These are phyloP conservation scores for Drosophila acutilabella DNA, from an alignment of 2,888 invertebrate species.

Conservation along the genomic window DNA sequence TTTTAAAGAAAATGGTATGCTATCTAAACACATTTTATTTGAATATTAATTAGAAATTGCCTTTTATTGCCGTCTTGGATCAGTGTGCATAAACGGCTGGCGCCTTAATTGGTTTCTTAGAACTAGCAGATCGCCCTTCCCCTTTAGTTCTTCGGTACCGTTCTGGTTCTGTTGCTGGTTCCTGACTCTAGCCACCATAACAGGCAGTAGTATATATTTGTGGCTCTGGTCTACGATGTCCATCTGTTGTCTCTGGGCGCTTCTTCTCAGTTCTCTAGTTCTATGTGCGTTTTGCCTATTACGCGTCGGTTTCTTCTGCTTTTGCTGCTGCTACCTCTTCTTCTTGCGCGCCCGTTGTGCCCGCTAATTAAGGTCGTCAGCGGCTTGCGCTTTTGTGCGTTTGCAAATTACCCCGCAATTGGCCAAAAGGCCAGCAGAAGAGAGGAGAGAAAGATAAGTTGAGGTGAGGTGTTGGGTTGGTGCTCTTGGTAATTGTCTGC, in stretches of 20 bases:
- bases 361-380: conserved; percentile 82
- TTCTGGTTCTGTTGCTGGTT: conserved; percentile 38
- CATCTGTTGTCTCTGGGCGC: conserved; percentile 6
- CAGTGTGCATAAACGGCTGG: conserved; percentile 60
- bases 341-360: conserved; percentile 40
- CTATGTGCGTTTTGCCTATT: conserved; percentile 66
- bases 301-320: conserved; percentile 37
- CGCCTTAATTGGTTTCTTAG: conserved; percentile 78
- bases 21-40: neutral
- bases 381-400: conserved; percentile 70
- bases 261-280: conserved; percentile 24
- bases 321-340: conserved; percentile 8
- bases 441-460: neutral
- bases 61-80: neutral
- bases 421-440: conserved; percentile 35
- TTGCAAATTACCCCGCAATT: conserved; percentile 79
- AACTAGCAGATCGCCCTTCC: conserved; percentile 66
- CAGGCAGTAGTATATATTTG: conserved; percentile 4
- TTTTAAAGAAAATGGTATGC: neutral
- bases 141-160: conserved; percentile 41
- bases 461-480: neutral
- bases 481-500: conserved; percentile 63
- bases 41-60: neutral
- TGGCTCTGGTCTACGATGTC: conserved; percentile 1
- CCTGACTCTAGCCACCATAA: conserved; percentile 15